Base-by-base conservation (phyloP, 2,888 invertebrate species). In the Neria commutata region DNA sequence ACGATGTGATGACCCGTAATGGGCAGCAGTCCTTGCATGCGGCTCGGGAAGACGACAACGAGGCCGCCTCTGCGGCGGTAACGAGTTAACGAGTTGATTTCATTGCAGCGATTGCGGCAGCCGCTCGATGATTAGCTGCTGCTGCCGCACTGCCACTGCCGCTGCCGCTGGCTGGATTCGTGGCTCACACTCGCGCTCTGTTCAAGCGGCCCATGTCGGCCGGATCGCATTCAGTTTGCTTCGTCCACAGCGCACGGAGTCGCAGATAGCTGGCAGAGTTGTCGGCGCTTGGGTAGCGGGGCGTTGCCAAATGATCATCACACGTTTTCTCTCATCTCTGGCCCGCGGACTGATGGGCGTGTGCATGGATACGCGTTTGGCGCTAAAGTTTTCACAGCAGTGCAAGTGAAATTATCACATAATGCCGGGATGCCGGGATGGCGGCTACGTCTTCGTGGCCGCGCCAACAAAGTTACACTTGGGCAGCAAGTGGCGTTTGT, bases 81-180 rank as follows among this genome's bases (percentile, higher is more conserved):
- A 78, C 78, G 73, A 76, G 77, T 77, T 78, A 75, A 75, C 75
- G 78, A 76, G 76, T 76, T 76, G 75, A 78, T 75, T 77, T 78
- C 73, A 67, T 70, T 76, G 74, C 73, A 70, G 70, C 73, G 76
- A 76, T 76, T 78, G 76, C 75, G 69, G 70, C 70, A 4, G 45
- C 11, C 33, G 21, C n/a, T 58, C 52, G 60, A 59, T 61, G 58
- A 63, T 62, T 52, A 57, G 63, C 62, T 62, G 60, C 52, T 48
- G 54, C 60, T 60, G 59, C 54, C 10, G 23, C 21, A 45, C 19
- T 3, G 17, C 45, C 45, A 17, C 4, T 45, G 16, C 45, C 4
- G 11, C 45, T 40, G n/a, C 16, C 5, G n/a, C 14, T 17, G 54
- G 65, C 65, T 67, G 65, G 65, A 67, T 67, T 67, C 65, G 67